Base-by-base conservation (phyloP, 2,113 vertebrate genomes). In the Paedocypris sp. region DNA sequence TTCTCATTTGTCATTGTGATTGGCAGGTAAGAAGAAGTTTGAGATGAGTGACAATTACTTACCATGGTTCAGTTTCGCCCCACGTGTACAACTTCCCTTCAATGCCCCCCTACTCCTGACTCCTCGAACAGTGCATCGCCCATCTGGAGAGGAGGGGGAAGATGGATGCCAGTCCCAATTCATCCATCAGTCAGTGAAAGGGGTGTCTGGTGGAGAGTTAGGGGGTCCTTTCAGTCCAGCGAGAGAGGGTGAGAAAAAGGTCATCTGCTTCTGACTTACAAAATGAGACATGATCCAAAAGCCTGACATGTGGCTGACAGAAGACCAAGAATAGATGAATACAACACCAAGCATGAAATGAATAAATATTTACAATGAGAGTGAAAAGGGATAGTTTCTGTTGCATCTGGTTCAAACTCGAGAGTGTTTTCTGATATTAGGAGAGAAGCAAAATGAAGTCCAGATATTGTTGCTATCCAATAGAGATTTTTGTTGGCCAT, bases 1-100 rank as follows among this genome's bases (percentile, higher is more conserved):
- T 74, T 76, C 77, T 76, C 5, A 25, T 64, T 74, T 74, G 80
- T 80, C 79, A 76, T 73, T 41, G 59, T 69, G 73, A 51, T 12
- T 69, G 63, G 69, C 75, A 35, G 60, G 19, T 45, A 54, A 22
- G 22, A 29, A 11, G 9, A 47, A 10, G 26, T 13, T 22, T n/a
- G 51, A 20, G 22, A 45, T 52, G 58, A 67, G 38, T 66, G 62
- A 66, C 32, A 58, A 41, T 53, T 45, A 36, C 49, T 71, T 35
- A 33, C 72, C 58, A 45, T 60, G 51, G 73, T 62, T 78, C 50
- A 61, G 63, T 75, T 75, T 72, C 36, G 56, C 45, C 22, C 26
- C 28, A 54, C 6, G 22, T 62, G 60, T 47, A 25, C 13, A 38
- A 18, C 13, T 15, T 26, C 22, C 31, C 38, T n/a, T n/a, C n/a